phyloP scores from a whole-genome alignment of 2,888 invertebrate genomes.

The Herminia tarsipennalis region DNA sequence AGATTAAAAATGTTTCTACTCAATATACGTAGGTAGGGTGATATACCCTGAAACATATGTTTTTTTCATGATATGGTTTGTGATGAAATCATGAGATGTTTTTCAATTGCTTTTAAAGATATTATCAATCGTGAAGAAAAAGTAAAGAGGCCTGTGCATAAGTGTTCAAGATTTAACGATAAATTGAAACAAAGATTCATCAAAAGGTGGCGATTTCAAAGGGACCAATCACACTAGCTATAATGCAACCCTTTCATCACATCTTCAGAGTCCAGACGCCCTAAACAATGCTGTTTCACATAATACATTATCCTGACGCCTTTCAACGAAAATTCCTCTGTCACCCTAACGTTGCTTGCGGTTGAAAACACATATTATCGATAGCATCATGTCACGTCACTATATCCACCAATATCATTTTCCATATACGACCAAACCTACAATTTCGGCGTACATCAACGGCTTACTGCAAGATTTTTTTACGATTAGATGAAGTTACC shows the following conservation, averaged over 20 bases:
- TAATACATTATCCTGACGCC: constrained; percentile 36
- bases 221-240: constrained; percentile 35
- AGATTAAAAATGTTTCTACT: too few species aligned
- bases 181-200: constrained; percentile 7
- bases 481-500: not conserved
- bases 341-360: constrained; percentile 48
- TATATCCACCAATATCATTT: constrained; percentile 38
- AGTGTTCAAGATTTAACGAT: constrained; percentile 2
- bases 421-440: not conserved
- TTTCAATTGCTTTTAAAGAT: too few species aligned
- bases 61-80: too few species aligned
- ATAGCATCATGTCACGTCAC: constrained; percentile 68
- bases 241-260: constrained; percentile 32
- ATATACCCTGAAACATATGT: too few species aligned
- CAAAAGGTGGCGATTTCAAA: constrained; percentile 29
- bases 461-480: not conserved
- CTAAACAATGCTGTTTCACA: constrained; percentile 37
- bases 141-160: too few species aligned
- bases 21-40: too few species aligned
- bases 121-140: too few species aligned
- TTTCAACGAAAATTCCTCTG: constrained; percentile 54
- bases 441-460: constrained; percentile 37
- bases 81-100: too few species aligned
- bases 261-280: constrained; percentile 23
- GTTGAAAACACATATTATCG: constrained; percentile 69